Percentiles rank a stretch among this genome's conserved stretches.
Conservation (phyloP, 2,113 vertebrate species). For the Hoplias malabaricus region DNA sequence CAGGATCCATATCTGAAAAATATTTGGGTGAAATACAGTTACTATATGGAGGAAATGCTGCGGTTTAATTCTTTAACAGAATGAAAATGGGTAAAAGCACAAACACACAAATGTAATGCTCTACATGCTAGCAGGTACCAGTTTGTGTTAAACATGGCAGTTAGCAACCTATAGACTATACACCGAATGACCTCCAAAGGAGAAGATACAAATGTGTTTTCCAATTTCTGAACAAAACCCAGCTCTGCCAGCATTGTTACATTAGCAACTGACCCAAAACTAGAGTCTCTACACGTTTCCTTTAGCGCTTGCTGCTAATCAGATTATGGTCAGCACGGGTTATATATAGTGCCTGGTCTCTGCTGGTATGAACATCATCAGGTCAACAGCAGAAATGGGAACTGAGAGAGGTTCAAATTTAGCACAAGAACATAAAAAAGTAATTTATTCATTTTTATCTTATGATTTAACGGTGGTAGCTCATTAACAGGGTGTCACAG, state of each 20-base stretch:
- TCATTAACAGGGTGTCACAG: neutral
- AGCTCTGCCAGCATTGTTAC: neutral
- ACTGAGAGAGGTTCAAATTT: neutral
- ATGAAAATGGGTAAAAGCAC: neutral
- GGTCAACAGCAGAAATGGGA: conserved; percentile 33
- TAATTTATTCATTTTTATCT: neutral
- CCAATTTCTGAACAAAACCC: neutral
- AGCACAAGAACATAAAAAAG: neutral
- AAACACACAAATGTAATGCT: neutral
- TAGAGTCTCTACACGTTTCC: conserved; percentile 3
- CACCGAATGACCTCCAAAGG: neutral
- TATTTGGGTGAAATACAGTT: no score
- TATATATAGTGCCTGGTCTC: conserved; percentile 39
- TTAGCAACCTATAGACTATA: neutral
- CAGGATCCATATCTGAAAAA: no score
- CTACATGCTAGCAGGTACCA: neutral
- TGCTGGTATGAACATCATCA: conserved; percentile 32
- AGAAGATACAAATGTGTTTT: neutral
- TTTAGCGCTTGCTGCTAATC: neutral
- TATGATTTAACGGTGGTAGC: neutral
- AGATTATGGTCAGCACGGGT: conserved; percentile 4
- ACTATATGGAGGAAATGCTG: no score
- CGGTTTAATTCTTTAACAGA: no score
- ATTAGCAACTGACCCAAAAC: conserved; percentile 28
- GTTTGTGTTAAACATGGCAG: neutral